Percentiles rank a stretch among this genome's conserved stretches.
Evolutionary conservation across 2,113 vertebrate species (phyloP).

Genomic region (Heptranchias perlo): DNA sequence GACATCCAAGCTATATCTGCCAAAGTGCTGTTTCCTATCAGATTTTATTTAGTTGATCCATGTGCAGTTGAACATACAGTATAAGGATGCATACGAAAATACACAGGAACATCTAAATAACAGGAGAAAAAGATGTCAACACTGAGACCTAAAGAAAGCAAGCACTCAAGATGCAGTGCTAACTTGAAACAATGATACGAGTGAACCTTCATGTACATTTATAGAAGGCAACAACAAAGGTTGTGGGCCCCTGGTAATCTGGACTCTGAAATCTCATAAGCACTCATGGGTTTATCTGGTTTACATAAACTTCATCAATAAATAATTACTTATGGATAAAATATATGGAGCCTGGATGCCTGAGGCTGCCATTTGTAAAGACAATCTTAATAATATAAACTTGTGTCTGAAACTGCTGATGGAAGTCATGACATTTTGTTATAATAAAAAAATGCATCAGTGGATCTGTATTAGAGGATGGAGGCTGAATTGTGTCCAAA

Average conservation of each 20-base stretch:
- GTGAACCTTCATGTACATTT: neutral
- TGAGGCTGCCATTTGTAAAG: constrained; percentile 31
- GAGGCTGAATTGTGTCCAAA: neutral
- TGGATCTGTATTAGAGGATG: neutral
- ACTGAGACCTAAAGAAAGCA: neutral
- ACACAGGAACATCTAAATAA: neutral
- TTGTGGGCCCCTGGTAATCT: constrained; percentile 30
- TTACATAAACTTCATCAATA: constrained; percentile 34
- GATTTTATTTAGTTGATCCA: neutral
- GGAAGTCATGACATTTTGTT: neutral
- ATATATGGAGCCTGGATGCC: constrained; percentile 10
- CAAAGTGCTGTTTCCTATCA: neutral
- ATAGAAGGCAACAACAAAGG: neutral
- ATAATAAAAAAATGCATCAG: neutral
- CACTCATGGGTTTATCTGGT: constrained; percentile 23
- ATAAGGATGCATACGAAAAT: neutral
- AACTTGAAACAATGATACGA: neutral
- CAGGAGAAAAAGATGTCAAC: constrained; percentile 4
- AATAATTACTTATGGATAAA: constrained; percentile 6
- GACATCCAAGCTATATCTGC: neutral
- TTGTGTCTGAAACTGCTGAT: constrained; percentile 13
- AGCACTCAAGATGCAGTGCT: neutral
- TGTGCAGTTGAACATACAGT: neutral
- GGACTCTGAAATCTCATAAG: constrained; percentile 15
- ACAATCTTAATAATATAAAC: constrained; percentile 31